Percentiles rank a stretch among this genome's conserved stretches.
Conservation (phyloP, 2,888 invertebrate species). For the Cosmia pyralina region DNA sequence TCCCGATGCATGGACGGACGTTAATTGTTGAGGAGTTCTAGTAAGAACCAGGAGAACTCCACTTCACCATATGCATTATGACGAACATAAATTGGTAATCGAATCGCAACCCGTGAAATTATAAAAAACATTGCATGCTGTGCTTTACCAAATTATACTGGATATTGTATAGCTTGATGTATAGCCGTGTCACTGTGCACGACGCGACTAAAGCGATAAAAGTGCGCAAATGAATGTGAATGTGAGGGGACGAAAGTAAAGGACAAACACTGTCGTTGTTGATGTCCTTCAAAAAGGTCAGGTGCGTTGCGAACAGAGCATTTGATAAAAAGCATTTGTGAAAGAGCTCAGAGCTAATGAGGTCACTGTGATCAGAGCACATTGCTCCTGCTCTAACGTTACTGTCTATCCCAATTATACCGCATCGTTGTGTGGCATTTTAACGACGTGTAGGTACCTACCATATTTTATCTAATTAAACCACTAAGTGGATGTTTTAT, state of each 20-base stretch:
- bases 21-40: too few relatives aligned
- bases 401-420: conserved; percentile 23
- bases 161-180: too few relatives aligned
- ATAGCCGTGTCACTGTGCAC: too few relatives aligned
- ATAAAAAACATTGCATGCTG: too few relatives aligned
- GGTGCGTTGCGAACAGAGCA: neutral
- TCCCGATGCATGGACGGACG: too few relatives aligned
- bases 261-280: neutral
- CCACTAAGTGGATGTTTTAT: conserved; percentile 7
- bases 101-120: too few relatives aligned
- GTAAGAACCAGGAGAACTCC: too few relatives aligned
- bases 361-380: neutral
- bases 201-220: neutral
- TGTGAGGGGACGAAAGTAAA: neutral
- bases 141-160: too few relatives aligned
- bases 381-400: neutral
- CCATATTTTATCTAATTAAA: neutral
- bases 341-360: conserved; percentile 1
- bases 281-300: conserved; percentile 27
- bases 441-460: neutral
- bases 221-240: neutral
- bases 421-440: too few relatives aligned
- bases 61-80: too few relatives aligned
- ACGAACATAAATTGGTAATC: too few relatives aligned
- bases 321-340: neutral